A percentile compares a stretch with the other conserved stretches of the same genome.
Conservation (phyloP, 2,888 invertebrate genomes). For the Teleiodes luculella region DNA sequence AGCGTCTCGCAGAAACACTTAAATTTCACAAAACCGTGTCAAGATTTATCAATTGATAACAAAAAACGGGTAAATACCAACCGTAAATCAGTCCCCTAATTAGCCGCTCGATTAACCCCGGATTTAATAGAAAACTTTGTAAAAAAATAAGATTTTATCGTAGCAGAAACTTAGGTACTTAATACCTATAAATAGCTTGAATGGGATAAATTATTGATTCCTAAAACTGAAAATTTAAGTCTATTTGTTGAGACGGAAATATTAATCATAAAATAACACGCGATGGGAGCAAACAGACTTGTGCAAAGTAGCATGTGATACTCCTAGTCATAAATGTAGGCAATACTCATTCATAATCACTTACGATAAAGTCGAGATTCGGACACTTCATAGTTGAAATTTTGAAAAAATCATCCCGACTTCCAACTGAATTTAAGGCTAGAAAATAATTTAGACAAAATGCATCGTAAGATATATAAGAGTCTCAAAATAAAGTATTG, state of each 20-base stretch:
- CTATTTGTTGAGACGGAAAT: not conserved
- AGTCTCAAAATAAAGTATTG: slow-evolving; percentile 71
- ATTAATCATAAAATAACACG: slow-evolving; percentile 25
- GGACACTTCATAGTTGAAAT: slow-evolving; percentile 6
- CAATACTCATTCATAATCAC: slow-evolving; percentile 45
- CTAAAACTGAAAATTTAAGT: not conserved
- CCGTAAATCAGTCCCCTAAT: not conserved
- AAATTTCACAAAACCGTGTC: not conserved
- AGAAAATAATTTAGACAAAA: slow-evolving; percentile 65
- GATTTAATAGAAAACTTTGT: no score
- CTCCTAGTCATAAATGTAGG: slow-evolving; percentile 64
- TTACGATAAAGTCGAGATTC: slow-evolving; percentile 36
- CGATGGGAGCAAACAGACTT: slow-evolving; percentile 57
- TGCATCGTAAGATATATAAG: slow-evolving; percentile 72
- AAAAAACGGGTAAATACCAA: not conserved
- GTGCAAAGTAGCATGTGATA: slow-evolving; percentile 74
- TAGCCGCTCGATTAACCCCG: no score
- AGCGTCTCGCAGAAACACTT: not conserved
- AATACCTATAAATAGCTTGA: no score
- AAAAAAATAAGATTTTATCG: no score
- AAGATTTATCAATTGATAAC: not conserved
- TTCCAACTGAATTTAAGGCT: slow-evolving; percentile 63
- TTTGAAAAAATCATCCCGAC: slow-evolving; percentile 31
- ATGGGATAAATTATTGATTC: no score
- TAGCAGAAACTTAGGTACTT: no score